Base-by-base conservation (phyloP, 2,797 vertebrate genomes). In the Meda fulgida region DNA sequence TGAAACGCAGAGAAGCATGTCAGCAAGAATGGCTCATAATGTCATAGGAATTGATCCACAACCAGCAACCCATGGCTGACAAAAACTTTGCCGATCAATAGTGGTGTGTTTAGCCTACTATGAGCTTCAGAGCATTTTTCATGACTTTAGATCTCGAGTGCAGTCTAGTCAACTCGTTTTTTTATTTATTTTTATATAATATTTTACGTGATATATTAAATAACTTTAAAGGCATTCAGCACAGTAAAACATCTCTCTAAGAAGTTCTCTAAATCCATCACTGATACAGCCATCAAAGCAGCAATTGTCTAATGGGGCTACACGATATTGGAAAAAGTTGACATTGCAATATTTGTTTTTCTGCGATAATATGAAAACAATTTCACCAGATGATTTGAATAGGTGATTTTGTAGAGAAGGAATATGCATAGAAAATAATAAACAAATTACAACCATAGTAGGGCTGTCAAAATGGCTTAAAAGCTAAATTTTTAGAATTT, bases 11-110 rank as follows among this genome's bases (percentile, higher is more conserved):
- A 58, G 13, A 18, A 26, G 7, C 23, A 19, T 63, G 36, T 78
- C 43, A 43, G 55, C 34, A 84, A 48, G 84, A 78, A 43, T 63
- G 31, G 83, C 73, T 31, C 26, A 11, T 87, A 84, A 85, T 88
- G 67, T 53, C 9, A 29, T 60, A 26, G 21, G 70, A 23, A 89
- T 89, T 51, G 73, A 86, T 81, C 63, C n/a, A 46, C 38, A 16
- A 51, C 21, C 34, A 21, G 77, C 38, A 48, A 77, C 40, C 43
- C 73, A 55, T 60, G 48, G 6, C 78, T 73, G 51, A 65, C 23
- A 6, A 72, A 63, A 71, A 26, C 66, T 38, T 29, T 58, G n/a
- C 31, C 4, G 11, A 63, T 89, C 69, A 40, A 85, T 89, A 38
- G 63, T 23, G 26, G 11, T 18, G 31, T 16, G 63, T n/a, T 13